Evolutionary conservation across 2,113 vertebrate species (phyloP).

Genomic region (Tapirus terrestris): DNA sequence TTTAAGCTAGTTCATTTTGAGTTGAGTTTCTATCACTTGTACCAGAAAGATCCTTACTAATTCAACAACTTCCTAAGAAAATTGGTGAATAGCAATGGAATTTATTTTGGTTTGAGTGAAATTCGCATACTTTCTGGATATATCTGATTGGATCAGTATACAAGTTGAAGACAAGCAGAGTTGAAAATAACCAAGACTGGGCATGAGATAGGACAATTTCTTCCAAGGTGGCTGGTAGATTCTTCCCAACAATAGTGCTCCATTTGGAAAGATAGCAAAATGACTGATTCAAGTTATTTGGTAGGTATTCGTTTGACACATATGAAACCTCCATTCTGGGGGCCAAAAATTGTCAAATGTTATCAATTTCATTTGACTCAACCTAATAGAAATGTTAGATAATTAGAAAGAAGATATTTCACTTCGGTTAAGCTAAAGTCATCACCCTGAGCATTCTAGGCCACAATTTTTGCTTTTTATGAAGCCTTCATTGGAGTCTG

Average conservation of each 20-base stretch:
- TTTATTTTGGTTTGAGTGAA: background rate
- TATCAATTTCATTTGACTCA: background rate
- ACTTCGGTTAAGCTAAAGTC: background rate
- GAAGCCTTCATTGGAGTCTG: background rate
- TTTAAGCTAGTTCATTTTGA: background rate
- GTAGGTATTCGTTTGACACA: background rate
- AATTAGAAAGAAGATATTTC: background rate
- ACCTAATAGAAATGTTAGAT: background rate
- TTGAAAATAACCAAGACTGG: background rate
- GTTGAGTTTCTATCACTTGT: background rate
- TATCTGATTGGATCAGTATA: background rate
- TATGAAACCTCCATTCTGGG: background rate
- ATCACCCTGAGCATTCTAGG: background rate
- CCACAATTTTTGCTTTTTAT: background rate
- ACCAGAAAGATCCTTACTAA: background rate
- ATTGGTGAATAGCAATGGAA: background rate
- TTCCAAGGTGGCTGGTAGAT: background rate
- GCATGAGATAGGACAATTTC: background rate
- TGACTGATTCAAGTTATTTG: background rate
- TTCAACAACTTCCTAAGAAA: background rate
- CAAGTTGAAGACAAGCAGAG: background rate
- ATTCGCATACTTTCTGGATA: background rate
- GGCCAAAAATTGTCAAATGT: background rate
- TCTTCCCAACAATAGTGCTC: background rate
- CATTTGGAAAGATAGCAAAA: background rate